These are phyloP conservation scores for Ips nitidus DNA, from an alignment of 1,140 invertebrate genomes.

Conservation along the genomic window DNA sequence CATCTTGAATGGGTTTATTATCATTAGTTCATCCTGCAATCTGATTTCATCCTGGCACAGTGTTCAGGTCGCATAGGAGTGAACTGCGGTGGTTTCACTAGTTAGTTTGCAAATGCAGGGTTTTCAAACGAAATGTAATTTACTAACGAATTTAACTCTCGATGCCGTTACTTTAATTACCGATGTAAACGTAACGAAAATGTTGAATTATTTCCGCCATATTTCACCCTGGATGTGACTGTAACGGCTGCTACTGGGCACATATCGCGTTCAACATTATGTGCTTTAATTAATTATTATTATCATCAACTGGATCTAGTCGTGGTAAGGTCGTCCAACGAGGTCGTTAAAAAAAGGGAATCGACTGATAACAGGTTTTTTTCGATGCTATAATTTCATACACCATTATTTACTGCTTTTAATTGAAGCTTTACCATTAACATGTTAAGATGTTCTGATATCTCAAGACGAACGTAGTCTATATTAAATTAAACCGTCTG, in stretches of 20 bases:
- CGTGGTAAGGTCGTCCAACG: neutral
- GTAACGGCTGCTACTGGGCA: neutral
- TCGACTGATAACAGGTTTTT: neutral
- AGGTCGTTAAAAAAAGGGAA: neutral
- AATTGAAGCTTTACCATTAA: no score
- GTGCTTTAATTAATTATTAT: constrained; percentile 6
- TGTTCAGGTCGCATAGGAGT: neutral
- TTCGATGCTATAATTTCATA: neutral
- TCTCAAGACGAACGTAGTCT: no score
- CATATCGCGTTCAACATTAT: constrained; percentile 1
- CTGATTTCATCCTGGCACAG: neutral
- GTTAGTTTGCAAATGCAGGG: no score
- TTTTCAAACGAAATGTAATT: neutral
- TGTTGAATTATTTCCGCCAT: neutral
- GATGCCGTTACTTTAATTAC: constrained; percentile 1
- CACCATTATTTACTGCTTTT: no score
- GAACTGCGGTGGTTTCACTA: neutral
- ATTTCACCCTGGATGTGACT: constrained; percentile 1
- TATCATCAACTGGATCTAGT: neutral
- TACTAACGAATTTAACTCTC: neutral
- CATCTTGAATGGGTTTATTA: neutral
- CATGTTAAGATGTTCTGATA: no score
- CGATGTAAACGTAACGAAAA: constrained; percentile 1
- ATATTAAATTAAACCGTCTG: no score
- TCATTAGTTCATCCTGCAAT: neutral